Conservation (phyloP, 2,888 invertebrate genomes). For the Hirudinaria manillensis region DNA sequence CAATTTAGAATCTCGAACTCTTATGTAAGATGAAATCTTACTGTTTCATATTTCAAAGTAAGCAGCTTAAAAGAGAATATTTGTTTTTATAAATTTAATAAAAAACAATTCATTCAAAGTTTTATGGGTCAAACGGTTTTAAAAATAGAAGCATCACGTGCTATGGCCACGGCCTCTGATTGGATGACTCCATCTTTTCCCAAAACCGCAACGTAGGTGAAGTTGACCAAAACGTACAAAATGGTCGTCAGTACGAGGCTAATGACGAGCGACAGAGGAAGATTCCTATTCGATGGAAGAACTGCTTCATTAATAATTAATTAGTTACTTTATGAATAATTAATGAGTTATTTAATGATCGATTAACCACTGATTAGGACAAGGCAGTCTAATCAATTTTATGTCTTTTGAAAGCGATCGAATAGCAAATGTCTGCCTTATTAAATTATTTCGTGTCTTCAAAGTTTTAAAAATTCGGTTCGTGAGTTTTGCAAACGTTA, state of each 20-base stretch:
- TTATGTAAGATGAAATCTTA: neutral
- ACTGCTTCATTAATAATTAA: too few relatives aligned
- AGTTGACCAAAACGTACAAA: slow-evolving; percentile 76
- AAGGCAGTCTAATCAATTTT: neutral
- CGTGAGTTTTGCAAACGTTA: neutral
- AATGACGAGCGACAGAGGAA: slow-evolving; percentile 79
- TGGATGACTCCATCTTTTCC: slow-evolving; percentile 37
- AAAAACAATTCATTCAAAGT: too few relatives aligned
- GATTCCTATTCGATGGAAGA: slow-evolving; percentile 56
- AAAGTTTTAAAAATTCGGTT: neutral
- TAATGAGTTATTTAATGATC: too few relatives aligned
- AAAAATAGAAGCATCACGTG: slow-evolving; percentile 30
- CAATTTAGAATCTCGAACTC: neutral
- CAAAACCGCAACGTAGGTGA: slow-evolving; percentile 39
- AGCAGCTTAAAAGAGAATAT: neutral
- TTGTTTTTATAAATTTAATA: too few relatives aligned
- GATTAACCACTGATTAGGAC: too few relatives aligned
- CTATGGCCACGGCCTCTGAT: slow-evolving; percentile 41
- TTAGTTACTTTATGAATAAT: too few relatives aligned
- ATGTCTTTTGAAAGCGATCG: neutral
- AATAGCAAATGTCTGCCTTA: neutral
- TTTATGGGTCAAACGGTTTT: too few relatives aligned
- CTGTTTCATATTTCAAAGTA: neutral
- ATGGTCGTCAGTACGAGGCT: slow-evolving; percentile 82
- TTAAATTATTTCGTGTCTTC: too few relatives aligned